Conservation (phyloP, 1,140 invertebrate species). For the Drosophila navojoa region DNA sequence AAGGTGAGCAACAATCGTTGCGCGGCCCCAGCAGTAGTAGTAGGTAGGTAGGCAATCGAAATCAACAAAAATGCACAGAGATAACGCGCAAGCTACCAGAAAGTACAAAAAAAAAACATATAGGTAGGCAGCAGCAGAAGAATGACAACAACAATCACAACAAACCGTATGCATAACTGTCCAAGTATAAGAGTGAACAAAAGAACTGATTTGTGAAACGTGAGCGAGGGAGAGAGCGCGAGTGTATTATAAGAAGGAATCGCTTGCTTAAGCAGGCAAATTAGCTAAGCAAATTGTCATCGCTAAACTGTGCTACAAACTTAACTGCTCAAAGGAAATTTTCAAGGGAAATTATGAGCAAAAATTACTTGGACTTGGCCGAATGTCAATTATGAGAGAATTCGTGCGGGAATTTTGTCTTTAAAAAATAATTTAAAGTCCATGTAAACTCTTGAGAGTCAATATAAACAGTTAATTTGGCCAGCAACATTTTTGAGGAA, state of each 20-base stretch:
- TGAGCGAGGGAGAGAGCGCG: neutral
- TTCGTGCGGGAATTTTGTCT: too few species aligned
- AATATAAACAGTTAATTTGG: too few species aligned
- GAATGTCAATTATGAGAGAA: too few species aligned
- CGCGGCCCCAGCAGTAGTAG: slow-evolving; percentile 17
- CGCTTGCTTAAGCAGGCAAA: too few species aligned
- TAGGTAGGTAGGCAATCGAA: slow-evolving; percentile 55
- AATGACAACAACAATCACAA: slow-evolving; percentile 14
- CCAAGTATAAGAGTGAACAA: slow-evolving; percentile 8
- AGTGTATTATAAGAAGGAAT: neutral
- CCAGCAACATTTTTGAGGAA: too few species aligned
- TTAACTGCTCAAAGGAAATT: too few species aligned
- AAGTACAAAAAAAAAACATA: slow-evolving; percentile 4
- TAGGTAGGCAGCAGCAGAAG: slow-evolving; percentile 3
- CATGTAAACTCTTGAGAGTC: too few species aligned
- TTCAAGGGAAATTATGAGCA: too few species aligned
- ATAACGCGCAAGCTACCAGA: slow-evolving; percentile 43
- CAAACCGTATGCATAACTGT: slow-evolving; percentile 24
- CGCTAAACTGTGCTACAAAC: too few species aligned
- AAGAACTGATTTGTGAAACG: slow-evolving; percentile 1
- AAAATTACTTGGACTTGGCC: too few species aligned
- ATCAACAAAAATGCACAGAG: slow-evolving; percentile 47
- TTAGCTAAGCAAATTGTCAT: too few species aligned
- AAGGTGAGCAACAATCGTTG: slow-evolving; percentile 56
- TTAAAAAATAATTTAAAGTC: too few species aligned